Percentiles rank a stretch among this genome's conserved stretches.
These are phyloP conservation scores for Chrysotoxum bicinctum DNA, from an alignment of 2,888 invertebrate species.

Conservation along the genomic window DNA sequence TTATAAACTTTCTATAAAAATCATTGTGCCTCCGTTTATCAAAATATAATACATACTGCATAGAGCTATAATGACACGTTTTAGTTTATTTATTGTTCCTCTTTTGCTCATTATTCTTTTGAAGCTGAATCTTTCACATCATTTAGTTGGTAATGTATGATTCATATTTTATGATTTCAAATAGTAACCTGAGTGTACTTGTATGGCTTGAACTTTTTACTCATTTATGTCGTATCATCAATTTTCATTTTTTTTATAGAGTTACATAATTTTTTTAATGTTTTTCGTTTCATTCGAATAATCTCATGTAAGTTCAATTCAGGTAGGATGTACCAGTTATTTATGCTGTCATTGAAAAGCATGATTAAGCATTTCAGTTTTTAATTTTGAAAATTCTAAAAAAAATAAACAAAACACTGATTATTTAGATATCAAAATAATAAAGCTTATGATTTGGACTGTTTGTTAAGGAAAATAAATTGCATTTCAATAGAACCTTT, in stretches of 20 bases:
- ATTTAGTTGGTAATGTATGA: constrained; percentile 32
- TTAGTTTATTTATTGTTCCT: constrained; percentile 43
- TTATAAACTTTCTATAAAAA: constrained; percentile 28
- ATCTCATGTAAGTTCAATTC: too few relatives aligned
- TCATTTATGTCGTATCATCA: neutral
- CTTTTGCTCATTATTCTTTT: constrained; percentile 48
- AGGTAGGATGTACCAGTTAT: too few relatives aligned
- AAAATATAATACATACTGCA: neutral
- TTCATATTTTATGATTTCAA: constrained; percentile 44
- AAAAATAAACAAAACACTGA: too few relatives aligned
- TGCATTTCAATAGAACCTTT: too few relatives aligned
- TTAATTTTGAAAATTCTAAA: too few relatives aligned
- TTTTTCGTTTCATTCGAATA: too few relatives aligned
- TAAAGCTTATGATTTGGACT: too few relatives aligned
- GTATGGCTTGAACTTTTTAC: neutral
- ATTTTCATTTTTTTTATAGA: neutral
- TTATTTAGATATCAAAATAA: too few relatives aligned
- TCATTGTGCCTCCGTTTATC: neutral
- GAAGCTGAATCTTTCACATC: constrained; percentile 46
- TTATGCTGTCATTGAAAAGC: too few relatives aligned
- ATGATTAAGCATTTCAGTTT: too few relatives aligned
- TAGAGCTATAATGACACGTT: constrained; percentile 51
- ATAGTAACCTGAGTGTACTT: constrained; percentile 20
- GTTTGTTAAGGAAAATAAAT: too few relatives aligned
- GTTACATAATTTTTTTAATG: neutral